Percentiles rank a stretch among this genome's conserved stretches.
Conservation (phyloP, 2,113 vertebrate genomes). For the Pelodiscus sinensis region DNA sequence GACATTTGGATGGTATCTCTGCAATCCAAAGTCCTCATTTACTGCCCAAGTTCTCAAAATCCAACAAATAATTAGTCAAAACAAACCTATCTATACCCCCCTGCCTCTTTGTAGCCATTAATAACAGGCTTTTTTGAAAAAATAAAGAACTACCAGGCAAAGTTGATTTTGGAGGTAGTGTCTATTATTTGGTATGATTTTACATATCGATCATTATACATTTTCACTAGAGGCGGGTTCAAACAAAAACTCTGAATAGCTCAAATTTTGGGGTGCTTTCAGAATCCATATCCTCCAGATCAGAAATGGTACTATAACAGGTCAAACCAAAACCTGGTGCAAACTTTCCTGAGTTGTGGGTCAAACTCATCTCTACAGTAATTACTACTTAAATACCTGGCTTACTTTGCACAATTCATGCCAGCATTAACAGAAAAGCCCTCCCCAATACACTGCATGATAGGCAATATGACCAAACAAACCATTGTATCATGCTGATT, state of each 20-base stretch:
- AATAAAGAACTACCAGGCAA: conserved; percentile 10
- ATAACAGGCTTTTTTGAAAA: conserved; percentile 6
- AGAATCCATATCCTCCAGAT: conserved; percentile 3
- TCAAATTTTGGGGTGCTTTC: background rate
- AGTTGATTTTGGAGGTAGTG: background rate
- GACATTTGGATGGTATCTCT: conserved; percentile 46
- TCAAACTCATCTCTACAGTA: conserved; percentile 34
- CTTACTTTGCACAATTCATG: background rate
- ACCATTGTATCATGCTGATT: background rate
- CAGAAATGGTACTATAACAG: background rate
- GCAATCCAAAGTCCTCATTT: conserved; percentile 24
- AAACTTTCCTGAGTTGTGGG: conserved; percentile 34
- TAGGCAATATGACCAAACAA: background rate
- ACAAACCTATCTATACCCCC: conserved; percentile 18
- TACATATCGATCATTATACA: background rate
- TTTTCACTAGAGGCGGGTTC: background rate
- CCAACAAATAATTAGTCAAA: conserved; percentile 41
- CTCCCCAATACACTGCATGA: background rate
- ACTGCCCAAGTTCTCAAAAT: conserved; percentile 37
- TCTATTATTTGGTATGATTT: background rate
- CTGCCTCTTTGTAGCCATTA: conserved; percentile 5
- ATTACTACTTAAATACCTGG: conserved; percentile 45
- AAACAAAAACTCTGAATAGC: background rate
- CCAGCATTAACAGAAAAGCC: background rate
- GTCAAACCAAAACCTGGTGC: conserved; percentile 31